phyloP scores from a whole-genome alignment of 2,888 invertebrate genomes.

The Bimastos eiseni region DNA sequence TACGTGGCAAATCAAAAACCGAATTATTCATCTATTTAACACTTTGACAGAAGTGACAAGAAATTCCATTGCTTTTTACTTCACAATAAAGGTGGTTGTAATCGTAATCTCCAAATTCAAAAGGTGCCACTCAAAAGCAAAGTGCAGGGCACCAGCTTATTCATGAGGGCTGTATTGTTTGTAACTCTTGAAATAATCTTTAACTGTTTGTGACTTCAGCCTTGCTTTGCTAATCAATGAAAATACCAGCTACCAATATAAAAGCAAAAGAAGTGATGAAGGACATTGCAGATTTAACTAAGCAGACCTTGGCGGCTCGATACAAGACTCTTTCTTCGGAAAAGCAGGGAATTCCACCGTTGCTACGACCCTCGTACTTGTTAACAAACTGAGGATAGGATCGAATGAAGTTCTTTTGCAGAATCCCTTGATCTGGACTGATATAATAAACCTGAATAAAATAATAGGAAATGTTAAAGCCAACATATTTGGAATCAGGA shows the following conservation, averaged over 20 bases:
- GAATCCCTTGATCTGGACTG: neutral
- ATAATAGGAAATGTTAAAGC: neutral
- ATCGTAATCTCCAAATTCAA: too few species aligned
- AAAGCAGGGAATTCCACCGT: constrained; percentile 61
- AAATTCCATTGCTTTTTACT: too few species aligned
- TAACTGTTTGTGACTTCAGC: neutral
- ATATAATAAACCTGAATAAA: neutral
- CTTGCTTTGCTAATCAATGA: neutral
- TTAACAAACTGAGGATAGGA: constrained; percentile 52
- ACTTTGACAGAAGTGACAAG: neutral
- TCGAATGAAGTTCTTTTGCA: constrained; percentile 17
- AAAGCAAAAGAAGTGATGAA: neutral
- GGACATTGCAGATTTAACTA: neutral
- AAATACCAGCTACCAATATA: neutral
- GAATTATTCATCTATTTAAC: neutral
- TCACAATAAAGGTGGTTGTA: too few species aligned
- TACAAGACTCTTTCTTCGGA: constrained; percentile 58
- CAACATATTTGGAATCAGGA: neutral
- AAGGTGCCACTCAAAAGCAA: too few species aligned
- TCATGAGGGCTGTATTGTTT: neutral
- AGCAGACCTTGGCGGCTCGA: constrained; percentile 56
- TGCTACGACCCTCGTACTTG: constrained; percentile 59
- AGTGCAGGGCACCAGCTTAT: neutral
- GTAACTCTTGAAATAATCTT: neutral
- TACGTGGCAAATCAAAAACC: neutral